Percentiles rank a stretch among this genome's conserved stretches.
Conservation (phyloP, 2,888 invertebrate genomes). For the Drosophila dives region DNA sequence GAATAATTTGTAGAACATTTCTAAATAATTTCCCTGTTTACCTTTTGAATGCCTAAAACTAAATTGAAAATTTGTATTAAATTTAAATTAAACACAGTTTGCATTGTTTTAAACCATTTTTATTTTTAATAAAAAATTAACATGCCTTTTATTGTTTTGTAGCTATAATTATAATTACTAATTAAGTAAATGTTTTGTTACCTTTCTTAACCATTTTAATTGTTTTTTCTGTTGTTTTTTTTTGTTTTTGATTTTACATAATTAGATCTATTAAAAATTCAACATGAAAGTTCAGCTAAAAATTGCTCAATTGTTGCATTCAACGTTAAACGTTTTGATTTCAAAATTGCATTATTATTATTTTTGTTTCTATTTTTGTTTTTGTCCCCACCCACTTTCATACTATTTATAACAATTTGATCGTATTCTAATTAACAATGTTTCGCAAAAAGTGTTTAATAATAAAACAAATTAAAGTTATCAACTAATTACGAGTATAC, state of each 20-base stretch:
- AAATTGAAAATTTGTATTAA: neutral
- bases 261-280: slow-evolving; percentile 68
- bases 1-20: neutral
- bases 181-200: slow-evolving; percentile 74
- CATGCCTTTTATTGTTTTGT: slow-evolving; percentile 69
- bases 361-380: slow-evolving; percentile 2
- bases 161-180: slow-evolving; percentile 68
- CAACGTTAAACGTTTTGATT: slow-evolving; percentile 68
- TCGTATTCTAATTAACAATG: slow-evolving; percentile 60
- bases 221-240: slow-evolving; percentile 43
- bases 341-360: slow-evolving; percentile 35
- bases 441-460: slow-evolving; percentile 33
- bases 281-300: slow-evolving; percentile 74
- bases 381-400: slow-evolving; percentile 33
- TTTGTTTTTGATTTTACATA: slow-evolving; percentile 38
- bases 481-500: slow-evolving; percentile 43
- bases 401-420: slow-evolving; percentile 52
- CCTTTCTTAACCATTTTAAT: slow-evolving; percentile 43
- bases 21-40: neutral
- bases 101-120: slow-evolving; percentile 72
- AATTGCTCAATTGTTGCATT: slow-evolving; percentile 66
- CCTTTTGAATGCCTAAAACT: neutral
- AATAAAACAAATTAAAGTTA: slow-evolving; percentile 49
- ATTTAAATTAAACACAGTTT: neutral
- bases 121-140: slow-evolving; percentile 78